phyloP scores from a whole-genome alignment of 2,888 invertebrate species.

The Hymenopus coronatus region DNA sequence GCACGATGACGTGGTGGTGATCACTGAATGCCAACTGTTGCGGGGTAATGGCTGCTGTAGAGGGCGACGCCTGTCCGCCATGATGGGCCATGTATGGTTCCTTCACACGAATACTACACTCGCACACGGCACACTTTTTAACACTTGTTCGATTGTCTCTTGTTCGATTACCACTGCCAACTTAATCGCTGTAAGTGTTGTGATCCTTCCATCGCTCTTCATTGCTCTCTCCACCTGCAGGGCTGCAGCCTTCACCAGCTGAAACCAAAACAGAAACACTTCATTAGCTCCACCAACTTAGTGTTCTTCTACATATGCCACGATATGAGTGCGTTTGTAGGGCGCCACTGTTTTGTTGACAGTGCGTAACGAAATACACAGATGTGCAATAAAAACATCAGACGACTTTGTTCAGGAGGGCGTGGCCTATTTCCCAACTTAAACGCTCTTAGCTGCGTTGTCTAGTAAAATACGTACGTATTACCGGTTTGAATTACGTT shows the following conservation, averaged over 20 bases:
- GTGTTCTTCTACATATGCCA: too few relatives aligned
- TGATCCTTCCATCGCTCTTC: neutral
- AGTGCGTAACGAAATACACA: too few relatives aligned
- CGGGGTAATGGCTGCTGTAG: neutral
- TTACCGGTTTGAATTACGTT: too few relatives aligned
- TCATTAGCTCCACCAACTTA: too few relatives aligned
- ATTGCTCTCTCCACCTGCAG: neutral
- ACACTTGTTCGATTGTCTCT: neutral
- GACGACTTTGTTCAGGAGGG: too few relatives aligned
- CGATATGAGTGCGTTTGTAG: too few relatives aligned
- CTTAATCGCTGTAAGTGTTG: too few relatives aligned
- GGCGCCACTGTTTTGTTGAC: too few relatives aligned
- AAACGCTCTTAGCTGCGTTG: too few relatives aligned
- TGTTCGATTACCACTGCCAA: neutral
- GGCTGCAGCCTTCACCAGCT: constrained; percentile 21
- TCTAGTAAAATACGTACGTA: too few relatives aligned
- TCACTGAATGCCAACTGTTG: neutral
- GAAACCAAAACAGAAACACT: neutral
- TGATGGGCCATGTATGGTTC: constrained; percentile 32
- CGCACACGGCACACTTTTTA: neutral
- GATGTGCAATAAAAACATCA: too few relatives aligned
- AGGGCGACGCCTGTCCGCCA: constrained; percentile 31
- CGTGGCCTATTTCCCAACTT: too few relatives aligned
- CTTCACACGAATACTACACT: neutral
- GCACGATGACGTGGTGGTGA: constrained; percentile 3